Evolutionary conservation across 1,140 invertebrate genomes (phyloP).

Genomic region (Bombyx mori): DNA sequence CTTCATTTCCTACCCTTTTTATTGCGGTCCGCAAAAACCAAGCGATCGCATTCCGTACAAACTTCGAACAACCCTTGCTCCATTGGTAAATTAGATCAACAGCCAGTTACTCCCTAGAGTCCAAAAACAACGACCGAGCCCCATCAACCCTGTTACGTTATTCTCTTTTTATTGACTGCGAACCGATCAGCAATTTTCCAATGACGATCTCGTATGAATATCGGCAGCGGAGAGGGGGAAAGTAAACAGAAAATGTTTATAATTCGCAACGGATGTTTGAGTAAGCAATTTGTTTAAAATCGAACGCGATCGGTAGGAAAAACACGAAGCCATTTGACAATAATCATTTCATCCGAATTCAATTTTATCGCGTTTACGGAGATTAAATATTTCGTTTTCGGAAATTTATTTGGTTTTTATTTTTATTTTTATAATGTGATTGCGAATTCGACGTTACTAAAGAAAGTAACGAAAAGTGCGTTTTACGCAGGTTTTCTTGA

Average conservation of each 20-base stretch:
- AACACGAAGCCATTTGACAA: constrained; percentile 8
- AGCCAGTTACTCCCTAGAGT: constrained; percentile 14
- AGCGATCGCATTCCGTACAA: constrained; percentile 8
- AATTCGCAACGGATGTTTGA: constrained; percentile 18
- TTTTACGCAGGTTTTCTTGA: too few relatives aligned
- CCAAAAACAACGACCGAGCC: constrained; percentile 20
- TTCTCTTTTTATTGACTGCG: constrained; percentile 29
- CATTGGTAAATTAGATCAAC: constrained; percentile 37
- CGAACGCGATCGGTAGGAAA: constrained; percentile 11
- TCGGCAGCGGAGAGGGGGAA: constrained; percentile 3
- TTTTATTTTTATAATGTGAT: neutral
- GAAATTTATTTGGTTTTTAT: neutral
- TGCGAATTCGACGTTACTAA: too few relatives aligned
- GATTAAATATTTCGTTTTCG: constrained; percentile 1
- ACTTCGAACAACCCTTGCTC: constrained; percentile 6
- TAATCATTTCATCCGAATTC: constrained; percentile 15
- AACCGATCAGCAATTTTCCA: constrained; percentile 18
- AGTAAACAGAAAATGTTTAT: constrained; percentile 14
- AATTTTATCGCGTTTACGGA: constrained; percentile 7
- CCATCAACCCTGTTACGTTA: constrained; percentile 33
- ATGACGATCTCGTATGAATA: constrained; percentile 16
- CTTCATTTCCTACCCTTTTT: too few relatives aligned
- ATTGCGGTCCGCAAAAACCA: too few relatives aligned
- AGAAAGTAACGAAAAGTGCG: too few relatives aligned
- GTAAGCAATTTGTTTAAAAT: constrained; percentile 20